Base-by-base conservation (phyloP, 2,888 invertebrate species). In the Cylloceria caligata region DNA sequence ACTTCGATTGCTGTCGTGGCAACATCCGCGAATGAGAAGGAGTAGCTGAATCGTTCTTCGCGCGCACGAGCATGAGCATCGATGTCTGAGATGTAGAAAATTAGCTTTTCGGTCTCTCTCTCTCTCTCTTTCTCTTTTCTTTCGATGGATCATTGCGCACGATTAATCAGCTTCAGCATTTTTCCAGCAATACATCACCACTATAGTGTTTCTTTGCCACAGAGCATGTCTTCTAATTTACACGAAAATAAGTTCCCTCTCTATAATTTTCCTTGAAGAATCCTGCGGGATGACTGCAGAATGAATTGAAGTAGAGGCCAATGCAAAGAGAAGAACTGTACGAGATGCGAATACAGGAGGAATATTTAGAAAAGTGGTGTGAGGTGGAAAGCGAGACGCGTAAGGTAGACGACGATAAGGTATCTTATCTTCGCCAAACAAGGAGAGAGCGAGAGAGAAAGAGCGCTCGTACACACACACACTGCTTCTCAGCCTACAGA, bases 181-280 rank as follows among this genome's bases (percentile, higher is more conserved):
- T 62, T 49, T 39, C 39, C 36, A 62, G 6, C 19, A 7, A 16
- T 69, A 19, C 11, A 69, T 24, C 68, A 68, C 39, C 39, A 42
- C 24, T 19, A 42, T 11, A 45, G 11, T 27, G 27, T 47, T 72
- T 72, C n/a, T 21, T 45, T 45, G 13, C 3, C 42, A 16, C n/a
- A 9, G 55, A 30, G 9, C 5, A 3, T 55, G 21, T 6, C 62
- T 80, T 75, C 69, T 64, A 69, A 80, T 74, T 74, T 80, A 55
- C 74, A 55, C 69, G 68, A 13, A 55, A 69, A 80, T 74, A 80
- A 80, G 69, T 80, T 45, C 49, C 49, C 60, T 68, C 45, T 47
- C 42, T 34, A 24, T 13, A n/a, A 11, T 64, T 11, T 39, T 47
- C 49, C 7, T 42, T 13, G 5, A 6, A 11, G 16, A 21, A 30